A percentile compares a stretch with the other conserved stretches of the same genome.
These are phyloP conservation scores for Leptopilina syphax DNA, from an alignment of 2,888 invertebrate genomes.

Conservation along the genomic window DNA sequence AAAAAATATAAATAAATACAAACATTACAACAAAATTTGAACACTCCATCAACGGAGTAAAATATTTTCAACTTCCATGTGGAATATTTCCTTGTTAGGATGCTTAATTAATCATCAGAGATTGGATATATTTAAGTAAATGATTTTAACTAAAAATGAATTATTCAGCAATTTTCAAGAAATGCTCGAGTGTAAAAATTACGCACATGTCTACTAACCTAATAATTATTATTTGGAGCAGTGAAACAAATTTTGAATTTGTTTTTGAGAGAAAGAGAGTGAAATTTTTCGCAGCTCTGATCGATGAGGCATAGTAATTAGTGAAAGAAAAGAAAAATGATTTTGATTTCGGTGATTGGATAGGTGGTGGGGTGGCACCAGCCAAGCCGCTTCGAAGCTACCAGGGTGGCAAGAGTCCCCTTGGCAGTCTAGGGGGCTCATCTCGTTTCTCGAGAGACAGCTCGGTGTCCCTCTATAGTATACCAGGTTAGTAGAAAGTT, in stretches of 20 bases:
- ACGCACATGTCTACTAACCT: too few relatives aligned
- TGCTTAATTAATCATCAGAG: too few relatives aligned
- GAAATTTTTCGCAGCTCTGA: constrained; percentile 3
- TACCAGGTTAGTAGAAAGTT: constrained; percentile 79
- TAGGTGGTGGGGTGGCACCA: constrained; percentile 78
- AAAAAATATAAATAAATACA: too few relatives aligned
- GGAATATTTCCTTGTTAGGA: too few relatives aligned
- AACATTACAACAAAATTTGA: too few relatives aligned
- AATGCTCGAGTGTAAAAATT: background rate
- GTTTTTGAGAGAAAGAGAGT: background rate
- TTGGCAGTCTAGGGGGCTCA: constrained; percentile 75
- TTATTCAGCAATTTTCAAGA: too few relatives aligned
- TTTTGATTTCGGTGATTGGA: constrained; percentile 72
- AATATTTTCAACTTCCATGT: too few relatives aligned
- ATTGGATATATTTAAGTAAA: too few relatives aligned
- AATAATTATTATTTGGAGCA: background rate
- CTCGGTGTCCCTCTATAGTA: constrained; percentile 78
- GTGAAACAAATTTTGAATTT: background rate
- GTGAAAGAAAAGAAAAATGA: constrained; percentile 4
- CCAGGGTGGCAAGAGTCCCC: constrained; percentile 77
- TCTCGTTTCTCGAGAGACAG: constrained; percentile 76
- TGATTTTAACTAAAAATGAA: too few relatives aligned
- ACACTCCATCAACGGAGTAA: too few relatives aligned
- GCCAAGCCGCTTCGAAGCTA: constrained; percentile 82
- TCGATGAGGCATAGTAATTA: constrained; percentile 25